phyloP scores from a whole-genome alignment of 2,797 vertebrate species.

The Rhinella marina region DNA sequence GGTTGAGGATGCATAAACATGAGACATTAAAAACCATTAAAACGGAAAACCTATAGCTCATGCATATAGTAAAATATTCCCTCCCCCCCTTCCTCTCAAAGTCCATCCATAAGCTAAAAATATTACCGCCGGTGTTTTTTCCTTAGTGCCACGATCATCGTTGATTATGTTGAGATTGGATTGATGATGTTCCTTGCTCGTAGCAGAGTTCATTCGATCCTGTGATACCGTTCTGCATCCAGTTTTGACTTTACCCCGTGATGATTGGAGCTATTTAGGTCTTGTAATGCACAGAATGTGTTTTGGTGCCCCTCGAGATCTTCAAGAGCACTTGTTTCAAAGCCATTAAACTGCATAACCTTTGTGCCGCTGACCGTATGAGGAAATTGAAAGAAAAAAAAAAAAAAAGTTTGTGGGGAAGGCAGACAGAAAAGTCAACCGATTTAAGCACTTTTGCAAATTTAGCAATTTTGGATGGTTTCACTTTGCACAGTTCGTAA shows the following conservation, averaged over 20 bases:
- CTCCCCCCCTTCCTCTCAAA: not conserved
- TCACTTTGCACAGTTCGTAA: not conserved
- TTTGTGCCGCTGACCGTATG: not conserved
- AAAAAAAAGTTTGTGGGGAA: slow-evolving; percentile 24
- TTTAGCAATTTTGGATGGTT: not conserved
- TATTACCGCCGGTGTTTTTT: not conserved
- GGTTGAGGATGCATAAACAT: slow-evolving; percentile 52
- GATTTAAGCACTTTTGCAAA: slow-evolving; percentile 11
- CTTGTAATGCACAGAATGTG: slow-evolving; percentile 40
- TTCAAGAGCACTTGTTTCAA: slow-evolving; percentile 25
- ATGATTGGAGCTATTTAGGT: not conserved
- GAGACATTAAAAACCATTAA: slow-evolving; percentile 55
- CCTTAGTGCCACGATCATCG: not conserved
- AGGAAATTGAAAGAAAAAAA: slow-evolving; percentile 38
- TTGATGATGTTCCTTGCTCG: not conserved
- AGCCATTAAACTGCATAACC: slow-evolving; percentile 32
- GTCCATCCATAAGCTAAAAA: slow-evolving; percentile 35
- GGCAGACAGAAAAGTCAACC: slow-evolving; percentile 25
- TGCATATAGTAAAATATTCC: slow-evolving; percentile 50
- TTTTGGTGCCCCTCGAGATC: slow-evolving; percentile 30
- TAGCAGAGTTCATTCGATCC: slow-evolving; percentile 1
- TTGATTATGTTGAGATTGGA: not conserved
- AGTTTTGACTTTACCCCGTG: not conserved
- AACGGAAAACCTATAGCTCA: slow-evolving; percentile 49
- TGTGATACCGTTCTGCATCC: not conserved